Percentiles rank a stretch among this genome's conserved stretches.
Conservation (phyloP, 2,797 vertebrate species). For the Tarsius wallacei region DNA sequence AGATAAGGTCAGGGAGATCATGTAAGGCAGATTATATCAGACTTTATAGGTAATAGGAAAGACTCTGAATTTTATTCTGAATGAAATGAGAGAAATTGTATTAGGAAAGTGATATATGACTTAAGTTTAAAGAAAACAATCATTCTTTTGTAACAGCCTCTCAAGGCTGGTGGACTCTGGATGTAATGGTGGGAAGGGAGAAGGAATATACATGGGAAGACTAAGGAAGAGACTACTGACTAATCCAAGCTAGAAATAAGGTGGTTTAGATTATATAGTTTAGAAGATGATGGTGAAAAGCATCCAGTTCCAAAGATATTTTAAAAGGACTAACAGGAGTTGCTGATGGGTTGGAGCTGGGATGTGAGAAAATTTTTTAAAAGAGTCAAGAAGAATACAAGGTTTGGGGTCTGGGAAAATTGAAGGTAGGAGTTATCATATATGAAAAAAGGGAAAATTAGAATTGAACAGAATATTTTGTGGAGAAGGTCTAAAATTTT, state of each 20-base stretch:
- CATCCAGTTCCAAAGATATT: neutral
- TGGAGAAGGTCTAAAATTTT: conserved; percentile 43
- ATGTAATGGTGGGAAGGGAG: neutral
- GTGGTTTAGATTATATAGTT: neutral
- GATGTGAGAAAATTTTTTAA: conserved; percentile 34
- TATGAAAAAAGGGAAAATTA: neutral
- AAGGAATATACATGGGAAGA: neutral
- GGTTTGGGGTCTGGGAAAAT: neutral
- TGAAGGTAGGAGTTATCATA: neutral
- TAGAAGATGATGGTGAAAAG: neutral
- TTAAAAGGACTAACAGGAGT: neutral
- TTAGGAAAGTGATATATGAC: neutral
- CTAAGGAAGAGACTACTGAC: neutral
- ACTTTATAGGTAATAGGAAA: neutral
- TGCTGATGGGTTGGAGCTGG: neutral
- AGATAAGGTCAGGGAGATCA: neutral
- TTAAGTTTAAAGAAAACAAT: neutral
- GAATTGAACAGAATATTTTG: conserved; percentile 31
- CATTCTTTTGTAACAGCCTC: neutral
- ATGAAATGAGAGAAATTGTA: neutral
- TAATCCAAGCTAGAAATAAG: neutral
- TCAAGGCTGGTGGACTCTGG: neutral
- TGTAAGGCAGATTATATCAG: neutral
- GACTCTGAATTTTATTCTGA: neutral
- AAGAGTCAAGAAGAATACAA: neutral